Base-by-base conservation (phyloP, 2,888 invertebrate genomes). In the Entomobrya multifasciata region DNA sequence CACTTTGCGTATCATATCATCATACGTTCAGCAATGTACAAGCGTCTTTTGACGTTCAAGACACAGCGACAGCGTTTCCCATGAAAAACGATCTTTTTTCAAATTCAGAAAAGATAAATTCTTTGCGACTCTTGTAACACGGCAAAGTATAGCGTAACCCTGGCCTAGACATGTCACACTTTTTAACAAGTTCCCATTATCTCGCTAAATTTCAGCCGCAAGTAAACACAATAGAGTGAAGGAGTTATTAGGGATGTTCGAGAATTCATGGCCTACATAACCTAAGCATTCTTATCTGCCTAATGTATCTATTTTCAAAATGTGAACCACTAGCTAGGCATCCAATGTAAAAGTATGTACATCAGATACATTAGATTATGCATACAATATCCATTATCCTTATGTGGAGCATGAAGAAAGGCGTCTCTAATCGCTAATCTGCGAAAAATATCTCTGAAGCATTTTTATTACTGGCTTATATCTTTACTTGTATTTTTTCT, bases 201-300 rank as follows among this genome's bases (percentile, higher is more conserved):
- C 44, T 79, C 65, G 79, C 62, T 41, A 79, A 79, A 65, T 52
- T 79, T 49, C 67, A 78, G 27, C 60, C 8, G 47, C n/a, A 6
- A 52, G 22, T 36, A 76, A 55, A 79, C 30, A 79, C 65, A 62
- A 65, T 44, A 44, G 70, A 70, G 67, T 67, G 44, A 67, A 67
- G 67, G 67, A 67, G 67, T 70, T 70, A 44, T 36, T 44, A 49
- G 55, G 52, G 65, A 47, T 60, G 81, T 44, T 70, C 70, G 67
- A 36, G 70, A 81, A 82, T 55, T 72, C 82, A 82, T 82, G 82
- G 60, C 82, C 82, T 72, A 82, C 60, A 82, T 82, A 57, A 44
- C 44, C 41, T 15, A 25, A 25, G 70, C 70, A 70, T 70, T 70
- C 70, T 70, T 70, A 55, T 57, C 76, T 55, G 55, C 57, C 20